These are phyloP conservation scores for Popillia japonica DNA, from an alignment of 1,140 invertebrate species.

Conservation along the genomic window DNA sequence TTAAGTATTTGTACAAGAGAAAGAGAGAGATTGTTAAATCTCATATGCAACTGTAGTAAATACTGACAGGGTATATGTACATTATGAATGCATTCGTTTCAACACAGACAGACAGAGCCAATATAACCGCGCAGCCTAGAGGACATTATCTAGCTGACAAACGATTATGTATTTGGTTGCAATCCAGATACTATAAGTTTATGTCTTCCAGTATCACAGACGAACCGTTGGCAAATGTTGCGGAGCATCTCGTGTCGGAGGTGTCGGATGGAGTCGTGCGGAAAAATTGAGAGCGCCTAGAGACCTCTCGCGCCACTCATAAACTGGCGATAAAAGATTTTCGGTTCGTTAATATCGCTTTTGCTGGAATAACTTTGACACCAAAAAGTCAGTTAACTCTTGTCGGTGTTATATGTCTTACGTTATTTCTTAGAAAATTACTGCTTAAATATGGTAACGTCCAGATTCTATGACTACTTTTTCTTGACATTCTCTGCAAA, in stretches of 20 bases:
- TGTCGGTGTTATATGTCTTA: neutral
- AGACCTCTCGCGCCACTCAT: conserved; percentile 12
- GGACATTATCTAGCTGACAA: conserved; percentile 57
- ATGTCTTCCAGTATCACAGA: conserved; percentile 51
- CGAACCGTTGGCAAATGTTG: conserved; percentile 46
- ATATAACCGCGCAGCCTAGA: conserved; percentile 36
- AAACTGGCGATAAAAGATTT: conserved; percentile 30
- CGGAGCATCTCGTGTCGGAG: neutral
- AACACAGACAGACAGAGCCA: conserved; percentile 29
- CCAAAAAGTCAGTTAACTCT: conserved; percentile 26
- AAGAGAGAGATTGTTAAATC: neutral
- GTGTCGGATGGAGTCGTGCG: neutral
- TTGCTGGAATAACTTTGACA: neutral
- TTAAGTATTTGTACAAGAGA: neutral
- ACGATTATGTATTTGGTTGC: conserved; percentile 60
- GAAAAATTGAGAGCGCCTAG: conserved; percentile 15
- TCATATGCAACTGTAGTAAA: conserved; percentile 14
- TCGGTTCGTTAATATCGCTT: conserved; percentile 29
- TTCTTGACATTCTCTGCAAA: too few relatives aligned
- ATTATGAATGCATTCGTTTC: conserved; percentile 27
- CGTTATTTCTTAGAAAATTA: conserved; percentile 5
- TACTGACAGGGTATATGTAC: neutral
- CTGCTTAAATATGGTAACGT: neutral
- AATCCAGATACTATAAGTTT: conserved; percentile 58
- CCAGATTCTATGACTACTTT: neutral